Conservation (phyloP, 1,140 invertebrate species). For the Thrips palmi region DNA sequence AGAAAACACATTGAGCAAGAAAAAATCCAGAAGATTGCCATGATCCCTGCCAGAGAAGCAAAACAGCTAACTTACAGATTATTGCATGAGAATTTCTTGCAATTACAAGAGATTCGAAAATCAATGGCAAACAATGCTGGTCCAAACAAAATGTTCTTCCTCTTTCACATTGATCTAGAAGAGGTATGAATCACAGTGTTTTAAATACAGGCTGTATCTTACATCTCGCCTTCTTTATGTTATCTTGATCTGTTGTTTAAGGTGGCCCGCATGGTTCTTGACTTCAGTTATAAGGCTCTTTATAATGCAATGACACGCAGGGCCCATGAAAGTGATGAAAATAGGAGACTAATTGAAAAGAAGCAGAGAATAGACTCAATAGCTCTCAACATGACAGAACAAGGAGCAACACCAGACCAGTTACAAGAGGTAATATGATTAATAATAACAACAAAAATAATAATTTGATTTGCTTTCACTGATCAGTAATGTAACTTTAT, state of each 20-base stretch:
- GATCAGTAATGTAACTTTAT: constrained; percentile 7
- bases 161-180: constrained; percentile 50
- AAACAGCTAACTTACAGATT: constrained; percentile 66
- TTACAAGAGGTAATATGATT: constrained; percentile 62
- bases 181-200: constrained; percentile 16
- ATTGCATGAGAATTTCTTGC: constrained; percentile 63
- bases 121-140: constrained; percentile 27
- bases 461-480: constrained; percentile 13
- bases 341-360: constrained; percentile 67
- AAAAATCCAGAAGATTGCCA: constrained; percentile 68
- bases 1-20: constrained; percentile 74
- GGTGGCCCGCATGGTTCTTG: constrained; percentile 50
- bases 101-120: constrained; percentile 47
- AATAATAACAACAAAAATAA: too few relatives aligned
- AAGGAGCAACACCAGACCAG: constrained; percentile 51
- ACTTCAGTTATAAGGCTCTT: constrained; percentile 56
- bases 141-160: constrained; percentile 47
- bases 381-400: constrained; percentile 48
- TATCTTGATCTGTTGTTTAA: constrained; percentile 25
- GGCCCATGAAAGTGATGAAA: constrained; percentile 36
- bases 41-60: constrained; percentile 77
- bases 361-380: constrained; percentile 65
- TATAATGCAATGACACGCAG: constrained; percentile 46
- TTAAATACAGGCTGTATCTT: not conserved
- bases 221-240: not conserved